Evolutionary conservation across 2,888 invertebrate genomes (phyloP), one percentile per base, ranked within the genome.

Genomic region (Spisula solida): DNA sequence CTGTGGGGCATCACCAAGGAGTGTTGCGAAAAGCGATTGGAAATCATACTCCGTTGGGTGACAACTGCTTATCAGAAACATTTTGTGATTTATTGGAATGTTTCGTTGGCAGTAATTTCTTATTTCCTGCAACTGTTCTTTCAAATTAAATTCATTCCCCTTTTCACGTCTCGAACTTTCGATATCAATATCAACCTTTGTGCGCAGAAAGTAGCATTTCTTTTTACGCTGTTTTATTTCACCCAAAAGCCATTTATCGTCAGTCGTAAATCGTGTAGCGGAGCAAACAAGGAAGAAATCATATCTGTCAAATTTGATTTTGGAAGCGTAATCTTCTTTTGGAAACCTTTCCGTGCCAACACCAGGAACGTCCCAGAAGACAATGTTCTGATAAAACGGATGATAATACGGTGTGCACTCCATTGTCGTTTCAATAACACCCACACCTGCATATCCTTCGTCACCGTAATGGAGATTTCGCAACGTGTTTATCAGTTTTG

Each of bases 331-430:
- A 31, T 1, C 5, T 56, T 56, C 56, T 82, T 16, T 56, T 18
- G 81, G 56, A 31, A 56, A 56, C 2, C 31, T 31, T 34, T 55
- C 56, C 14, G 81, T 56, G 12, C 81, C 81, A 4, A 56, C 56
- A 31, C 81, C 81, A 16, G 81, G 81, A 31, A 82, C 18, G 34
- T 82, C 81, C 81, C 81, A 82, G 29, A 82, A 31, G 2, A 56
- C n/a, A 8, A 82, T 10, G 18, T 82, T 55, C 18, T 55, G 25
- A 60, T 60, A 34, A 29, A 29, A 20, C 20, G 55, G 56, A 18
- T 60, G 81, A 29, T 2, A 14, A 34, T 82, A 82, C 14, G 31
- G 20, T 31, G 5, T 20, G 16, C 18, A 20, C 10, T 55, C 1
- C 20, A 18, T 56, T 12, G 81, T 82, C 4, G 34, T 34, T 16